Base-by-base conservation (phyloP, 1,140 invertebrate species). In the Mycetomoellerius zeteki region DNA sequence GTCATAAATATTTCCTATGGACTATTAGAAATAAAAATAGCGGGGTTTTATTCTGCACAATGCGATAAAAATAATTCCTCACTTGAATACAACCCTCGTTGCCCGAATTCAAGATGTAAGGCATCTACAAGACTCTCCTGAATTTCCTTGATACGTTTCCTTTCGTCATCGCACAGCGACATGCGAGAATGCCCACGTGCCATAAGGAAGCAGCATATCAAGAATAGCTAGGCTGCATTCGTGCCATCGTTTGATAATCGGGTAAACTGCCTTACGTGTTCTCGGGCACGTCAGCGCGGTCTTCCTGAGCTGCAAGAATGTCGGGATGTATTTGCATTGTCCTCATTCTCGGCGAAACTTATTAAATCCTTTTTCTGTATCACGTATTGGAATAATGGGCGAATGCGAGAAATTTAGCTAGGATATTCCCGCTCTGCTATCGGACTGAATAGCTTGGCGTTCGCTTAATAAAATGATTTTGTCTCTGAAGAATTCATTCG, bases 291-390 rank as follows among this genome's bases (percentile, higher is more conserved):
- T 62, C 47, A 24, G 30, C 54, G 16, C 60, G 24, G 16, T 71
- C 14, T 52, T 62, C 30, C 30, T 1, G 30, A 56, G 27, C 10
- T 84, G 33, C 58, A 33, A 84, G 64, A 75, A 84, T 75, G 62
- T 75, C 50, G 14, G 4, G 16, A 43, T 24, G 71, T 60, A 71
- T 86, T n/a, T 21, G 65, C 50, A 47, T 56, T 21, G 30, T 58
- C 65, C 14, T 50, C 69, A 33, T 19, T 64, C 47, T 50, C 64
- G 43, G 72, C 67, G 72, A 84, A 87, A 85, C 64, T 72, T 71
- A 69, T 85, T 85, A 85, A 85, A 87, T 85, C 62, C 80, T 30
- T 62, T n/a, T n/a, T 43, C 30, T 24, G 19, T 87, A 56, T 60
- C 43, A 21, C 67, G n/a, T 21, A 27, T 50, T 27, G 47, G 10